phyloP scores from a whole-genome alignment of 2,888 invertebrate genomes.

The Phragmatobia fuliginosa region DNA sequence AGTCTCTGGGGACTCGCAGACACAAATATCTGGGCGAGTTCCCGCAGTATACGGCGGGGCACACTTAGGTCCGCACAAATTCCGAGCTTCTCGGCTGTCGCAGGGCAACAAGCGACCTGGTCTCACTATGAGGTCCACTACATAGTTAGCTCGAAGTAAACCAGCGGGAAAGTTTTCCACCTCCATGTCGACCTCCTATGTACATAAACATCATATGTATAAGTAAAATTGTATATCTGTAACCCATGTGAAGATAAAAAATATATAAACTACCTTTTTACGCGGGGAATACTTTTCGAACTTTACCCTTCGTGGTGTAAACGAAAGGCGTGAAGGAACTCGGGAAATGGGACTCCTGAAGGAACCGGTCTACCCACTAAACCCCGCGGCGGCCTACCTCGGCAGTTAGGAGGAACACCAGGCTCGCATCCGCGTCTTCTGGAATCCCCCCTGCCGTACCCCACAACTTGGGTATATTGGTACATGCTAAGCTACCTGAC shows the following conservation, averaged over 20 bases:
- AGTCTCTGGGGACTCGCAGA: background rate
- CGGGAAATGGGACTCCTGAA: too few relatives aligned
- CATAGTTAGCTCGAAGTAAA: constrained; percentile 86
- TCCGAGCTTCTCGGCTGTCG: constrained; percentile 66
- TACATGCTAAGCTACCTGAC: too few relatives aligned
- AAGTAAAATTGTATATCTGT: background rate
- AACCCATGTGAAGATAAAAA: background rate
- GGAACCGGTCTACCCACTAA: too few relatives aligned
- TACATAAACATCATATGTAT: background rate
- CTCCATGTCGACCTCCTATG: constrained; percentile 18
- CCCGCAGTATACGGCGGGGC: constrained; percentile 8
- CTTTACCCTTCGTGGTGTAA: too few relatives aligned
- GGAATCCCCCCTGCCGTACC: too few relatives aligned
- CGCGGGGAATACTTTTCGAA: too few relatives aligned
- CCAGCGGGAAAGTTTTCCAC: constrained; percentile 80
- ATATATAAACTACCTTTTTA: background rate
- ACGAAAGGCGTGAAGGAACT: too few relatives aligned
- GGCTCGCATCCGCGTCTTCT: too few relatives aligned
- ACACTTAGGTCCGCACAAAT: constrained; percentile 13
- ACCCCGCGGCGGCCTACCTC: too few relatives aligned
- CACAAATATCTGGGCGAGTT: constrained; percentile 14
- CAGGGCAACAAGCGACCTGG: constrained; percentile 80
- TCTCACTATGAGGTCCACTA: constrained; percentile 86
- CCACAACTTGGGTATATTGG: too few relatives aligned
- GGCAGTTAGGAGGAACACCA: too few relatives aligned